Evolutionary conservation across 1,140 invertebrate genomes (phyloP).

Genomic region (Vanessa tameamea): DNA sequence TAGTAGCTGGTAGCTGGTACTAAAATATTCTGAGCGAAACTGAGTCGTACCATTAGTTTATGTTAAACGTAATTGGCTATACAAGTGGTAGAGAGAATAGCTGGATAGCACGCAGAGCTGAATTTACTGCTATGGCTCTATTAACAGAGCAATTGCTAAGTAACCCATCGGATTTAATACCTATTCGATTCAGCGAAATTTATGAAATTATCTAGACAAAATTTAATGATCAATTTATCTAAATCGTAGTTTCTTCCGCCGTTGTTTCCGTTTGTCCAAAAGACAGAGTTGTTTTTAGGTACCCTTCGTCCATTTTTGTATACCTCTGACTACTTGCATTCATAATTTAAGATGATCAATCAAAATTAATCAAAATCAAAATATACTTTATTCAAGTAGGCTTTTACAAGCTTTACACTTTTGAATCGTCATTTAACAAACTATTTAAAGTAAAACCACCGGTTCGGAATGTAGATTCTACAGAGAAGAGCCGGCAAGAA

Average conservation of each 20-base stretch:
- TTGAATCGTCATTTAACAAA: too few relatives aligned
- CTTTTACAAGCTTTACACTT: too few relatives aligned
- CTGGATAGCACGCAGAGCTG: constrained; percentile 27
- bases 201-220: neutral
- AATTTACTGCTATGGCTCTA: constrained; percentile 27
- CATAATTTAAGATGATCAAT: too few relatives aligned
- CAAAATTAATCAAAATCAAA: too few relatives aligned
- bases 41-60: constrained; percentile 17
- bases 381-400: too few relatives aligned
- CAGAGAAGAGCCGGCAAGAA: too few relatives aligned
- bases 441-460: too few relatives aligned
- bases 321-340: too few relatives aligned
- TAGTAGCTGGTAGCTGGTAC: neutral
- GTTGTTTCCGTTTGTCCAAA: too few relatives aligned
- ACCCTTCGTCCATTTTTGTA: too few relatives aligned
- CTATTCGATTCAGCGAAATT: constrained; percentile 4
- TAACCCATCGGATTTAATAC: constrained; percentile 15
- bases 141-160: constrained; percentile 24
- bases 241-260: neutral
- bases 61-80: constrained; percentile 21
- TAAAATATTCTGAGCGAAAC: constrained; percentile 1
- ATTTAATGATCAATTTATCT: neutral
- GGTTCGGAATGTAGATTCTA: too few relatives aligned
- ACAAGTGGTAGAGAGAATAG: constrained; percentile 18
- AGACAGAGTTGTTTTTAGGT: too few relatives aligned